A percentile compares a stretch with the other conserved stretches of the same genome.
Evolutionary conservation across 2,888 invertebrate genomes (phyloP).

Genomic region (Drosophila kokeensis): DNA sequence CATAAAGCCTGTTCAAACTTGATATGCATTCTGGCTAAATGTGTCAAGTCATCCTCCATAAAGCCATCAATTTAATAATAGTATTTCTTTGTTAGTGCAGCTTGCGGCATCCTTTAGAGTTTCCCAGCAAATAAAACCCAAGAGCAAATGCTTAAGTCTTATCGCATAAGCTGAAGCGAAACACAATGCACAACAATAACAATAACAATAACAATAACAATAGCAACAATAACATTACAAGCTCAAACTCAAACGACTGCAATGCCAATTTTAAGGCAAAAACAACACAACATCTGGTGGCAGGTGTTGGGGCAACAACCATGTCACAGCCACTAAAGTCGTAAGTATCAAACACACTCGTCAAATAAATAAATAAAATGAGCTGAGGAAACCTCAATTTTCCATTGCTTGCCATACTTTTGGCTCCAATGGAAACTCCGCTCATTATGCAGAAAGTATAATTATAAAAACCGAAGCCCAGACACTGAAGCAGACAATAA

Average conservation of each 20-base stretch:
- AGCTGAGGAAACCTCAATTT: neutral
- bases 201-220: slow-evolving; percentile 1
- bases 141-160: neutral
- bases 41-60: no score
- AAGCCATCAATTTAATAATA: neutral
- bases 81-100: neutral
- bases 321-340: slow-evolving; percentile 70
- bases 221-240: slow-evolving; percentile 26
- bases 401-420: neutral
- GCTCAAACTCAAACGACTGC: slow-evolving; percentile 18
- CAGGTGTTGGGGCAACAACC: slow-evolving; percentile 28
- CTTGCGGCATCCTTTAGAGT: neutral
- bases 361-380: neutral
- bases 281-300: slow-evolving; percentile 9
- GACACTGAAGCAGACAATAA: neutral
- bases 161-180: neutral
- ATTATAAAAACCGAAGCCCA: neutral
- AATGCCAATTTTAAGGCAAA: slow-evolving; percentile 34
- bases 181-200: slow-evolving; percentile 17
- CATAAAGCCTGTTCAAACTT: no score
- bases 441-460: neutral
- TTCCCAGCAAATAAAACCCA: neutral
- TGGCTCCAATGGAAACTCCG: no score
- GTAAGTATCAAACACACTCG: slow-evolving; percentile 70
- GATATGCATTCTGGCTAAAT: no score